Percentiles rank a stretch among this genome's conserved stretches.
Conservation (phyloP, 2,888 invertebrate species). For the Carterocephalus palaemon region DNA sequence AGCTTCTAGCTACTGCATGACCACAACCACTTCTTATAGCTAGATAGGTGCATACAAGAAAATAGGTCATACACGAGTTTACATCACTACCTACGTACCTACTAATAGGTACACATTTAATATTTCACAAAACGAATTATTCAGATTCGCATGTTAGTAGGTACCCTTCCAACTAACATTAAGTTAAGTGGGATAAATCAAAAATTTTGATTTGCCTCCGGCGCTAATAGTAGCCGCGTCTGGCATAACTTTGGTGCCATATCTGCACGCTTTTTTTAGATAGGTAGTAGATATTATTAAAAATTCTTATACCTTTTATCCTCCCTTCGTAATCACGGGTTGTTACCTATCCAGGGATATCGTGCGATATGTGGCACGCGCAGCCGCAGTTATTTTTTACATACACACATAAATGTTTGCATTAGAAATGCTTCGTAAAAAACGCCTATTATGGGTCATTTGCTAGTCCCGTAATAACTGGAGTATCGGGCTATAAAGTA, state of each 20-base stretch:
- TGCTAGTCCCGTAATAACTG: conserved; percentile 37
- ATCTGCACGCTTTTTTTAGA: conserved; percentile 12
- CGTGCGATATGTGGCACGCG: conserved; percentile 28
- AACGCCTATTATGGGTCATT: conserved; percentile 28
- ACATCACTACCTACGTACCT: no score
- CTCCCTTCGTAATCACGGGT: conserved; percentile 13
- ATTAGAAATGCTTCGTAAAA: conserved; percentile 9
- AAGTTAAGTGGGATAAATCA: no score
- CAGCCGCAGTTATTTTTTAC: conserved; percentile 30
- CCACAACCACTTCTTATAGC: no score
- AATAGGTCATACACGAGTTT: no score
- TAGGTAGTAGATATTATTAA: background rate
- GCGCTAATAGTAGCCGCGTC: background rate
- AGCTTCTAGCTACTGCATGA: no score
- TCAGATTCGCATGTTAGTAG: no score
- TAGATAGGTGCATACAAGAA: no score
- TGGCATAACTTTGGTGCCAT: conserved; percentile 3
- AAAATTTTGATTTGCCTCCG: no score
- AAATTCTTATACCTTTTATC: conserved; percentile 1
- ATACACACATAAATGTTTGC: conserved; percentile 1
- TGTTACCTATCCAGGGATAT: conserved; percentile 1
- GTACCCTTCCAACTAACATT: no score
- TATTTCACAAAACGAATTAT: no score
- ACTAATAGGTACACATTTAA: no score
- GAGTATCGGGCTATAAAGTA: conserved; percentile 42